Evolutionary conservation across 2,888 invertebrate species (phyloP).

Genomic region (Loripinus fragilis): DNA sequence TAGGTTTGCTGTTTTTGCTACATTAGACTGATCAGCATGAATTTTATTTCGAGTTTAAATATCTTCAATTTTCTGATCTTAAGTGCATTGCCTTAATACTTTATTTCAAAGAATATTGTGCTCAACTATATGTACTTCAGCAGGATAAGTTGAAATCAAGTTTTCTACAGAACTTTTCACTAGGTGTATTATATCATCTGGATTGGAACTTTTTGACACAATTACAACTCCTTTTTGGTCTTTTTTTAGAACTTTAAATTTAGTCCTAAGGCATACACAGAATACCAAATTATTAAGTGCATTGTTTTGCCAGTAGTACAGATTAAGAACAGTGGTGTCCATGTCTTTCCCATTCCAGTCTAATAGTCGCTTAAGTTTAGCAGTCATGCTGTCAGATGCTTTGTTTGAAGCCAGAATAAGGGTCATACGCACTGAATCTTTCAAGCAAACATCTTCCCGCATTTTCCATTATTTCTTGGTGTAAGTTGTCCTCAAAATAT

Average conservation of each 20-base stretch:
- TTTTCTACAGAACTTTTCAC: too few relatives aligned
- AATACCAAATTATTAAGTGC: not conserved
- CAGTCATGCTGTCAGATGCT: not conserved
- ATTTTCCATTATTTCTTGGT: not conserved
- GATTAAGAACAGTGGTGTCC: not conserved
- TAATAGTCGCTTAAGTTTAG: not conserved
- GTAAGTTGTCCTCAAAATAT: not conserved
- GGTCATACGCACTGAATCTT: not conserved
- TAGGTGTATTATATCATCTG: too few relatives aligned
- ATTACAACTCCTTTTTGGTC: not conserved
- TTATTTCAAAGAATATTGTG: not conserved
- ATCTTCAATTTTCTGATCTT: not conserved
- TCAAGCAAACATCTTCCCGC: not conserved
- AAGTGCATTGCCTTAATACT: not conserved
- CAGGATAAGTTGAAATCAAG: too few relatives aligned
- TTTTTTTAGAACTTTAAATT: slow-evolving; percentile 4
- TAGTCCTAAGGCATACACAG: not conserved
- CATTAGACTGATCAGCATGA: too few relatives aligned
- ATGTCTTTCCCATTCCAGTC: not conserved
- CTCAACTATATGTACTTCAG: too few relatives aligned
- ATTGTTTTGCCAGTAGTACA: not conserved
- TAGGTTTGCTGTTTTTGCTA: too few relatives aligned
- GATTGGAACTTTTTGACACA: too few relatives aligned
- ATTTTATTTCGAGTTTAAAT: too few relatives aligned
- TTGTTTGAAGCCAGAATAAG: slow-evolving; percentile 6